Evolutionary conservation across 2,888 invertebrate genomes (phyloP).

Genomic region (Disparrhopalites patrizii): DNA sequence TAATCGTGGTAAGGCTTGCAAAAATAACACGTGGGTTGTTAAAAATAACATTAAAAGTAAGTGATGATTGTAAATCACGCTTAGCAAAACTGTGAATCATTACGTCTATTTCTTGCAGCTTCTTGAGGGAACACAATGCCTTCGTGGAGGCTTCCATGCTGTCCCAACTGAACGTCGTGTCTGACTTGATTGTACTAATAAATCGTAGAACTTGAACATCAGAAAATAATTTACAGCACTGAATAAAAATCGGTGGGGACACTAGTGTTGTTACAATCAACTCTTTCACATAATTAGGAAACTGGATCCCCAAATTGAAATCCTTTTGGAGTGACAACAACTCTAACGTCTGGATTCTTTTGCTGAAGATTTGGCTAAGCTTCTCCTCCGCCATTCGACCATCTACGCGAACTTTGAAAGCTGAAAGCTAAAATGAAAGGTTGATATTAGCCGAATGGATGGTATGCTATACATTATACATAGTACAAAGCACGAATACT

Average conservation of each 20-base stretch:
- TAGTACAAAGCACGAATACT: too few relatives aligned
- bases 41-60: slow-evolving; percentile 25
- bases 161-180: slow-evolving; percentile 29
- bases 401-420: slow-evolving; percentile 8
- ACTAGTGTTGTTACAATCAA: slow-evolving; percentile 19
- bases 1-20: slow-evolving; percentile 4
- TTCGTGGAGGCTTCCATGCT: slow-evolving; percentile 3
- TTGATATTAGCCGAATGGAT: too few relatives aligned
- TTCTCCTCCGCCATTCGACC: slow-evolving; percentile 5
- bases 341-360: slow-evolving; percentile 21
- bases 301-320: slow-evolving; percentile 5
- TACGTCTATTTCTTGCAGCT: slow-evolving; percentile 39
- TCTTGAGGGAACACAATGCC: slow-evolving; percentile 30
- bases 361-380: not conserved
- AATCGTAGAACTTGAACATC: slow-evolving; percentile 30
- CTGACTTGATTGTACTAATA: slow-evolving; percentile 33
- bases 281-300: slow-evolving; percentile 26
- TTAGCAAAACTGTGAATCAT: slow-evolving; percentile 36
- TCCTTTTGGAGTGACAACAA: slow-evolving; percentile 10
- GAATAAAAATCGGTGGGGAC: slow-evolving; percentile 9
- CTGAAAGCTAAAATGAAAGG: slow-evolving; percentile 14
- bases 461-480: too few relatives aligned
- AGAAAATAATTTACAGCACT: slow-evolving; percentile 4
- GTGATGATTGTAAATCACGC: slow-evolving; percentile 3
- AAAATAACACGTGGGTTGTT: not conserved